Evolutionary conservation across 2,797 vertebrate genomes (phyloP).

Genomic region (Sus cebifrons): DNA sequence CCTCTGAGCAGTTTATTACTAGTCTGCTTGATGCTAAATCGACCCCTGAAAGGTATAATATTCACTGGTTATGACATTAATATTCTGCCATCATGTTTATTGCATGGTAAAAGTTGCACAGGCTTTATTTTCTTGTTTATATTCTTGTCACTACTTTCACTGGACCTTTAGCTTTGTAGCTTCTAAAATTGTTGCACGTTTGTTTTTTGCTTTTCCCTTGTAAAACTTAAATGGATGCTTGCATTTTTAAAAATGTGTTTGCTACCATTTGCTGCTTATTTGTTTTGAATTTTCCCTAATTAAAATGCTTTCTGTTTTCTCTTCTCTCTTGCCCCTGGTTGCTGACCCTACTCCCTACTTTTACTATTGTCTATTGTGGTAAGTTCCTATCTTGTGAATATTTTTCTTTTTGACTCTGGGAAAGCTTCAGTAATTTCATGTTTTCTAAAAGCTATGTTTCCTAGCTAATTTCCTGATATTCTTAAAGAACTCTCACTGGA

Average conservation of each 20-base stretch:
- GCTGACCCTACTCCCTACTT: constrained; percentile 98
- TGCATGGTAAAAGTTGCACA: constrained; percentile 94
- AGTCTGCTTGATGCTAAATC: constrained; percentile 93
- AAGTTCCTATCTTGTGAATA: constrained; percentile 97
- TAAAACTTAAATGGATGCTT: constrained; percentile 90
- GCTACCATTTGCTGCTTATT: constrained; percentile 92
- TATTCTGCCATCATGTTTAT: constrained; percentile 90
- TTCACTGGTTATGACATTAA: constrained; percentile 90
- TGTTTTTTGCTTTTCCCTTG: constrained; percentile 88
- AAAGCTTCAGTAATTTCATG: constrained; percentile 88
- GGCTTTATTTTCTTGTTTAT: constrained; percentile 89
- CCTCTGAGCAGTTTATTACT: constrained; percentile 90
- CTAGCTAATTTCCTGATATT: constrained; percentile 87
- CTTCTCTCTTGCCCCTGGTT: constrained; percentile 98
- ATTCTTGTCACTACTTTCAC: constrained; percentile 89
- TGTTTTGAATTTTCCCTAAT: constrained; percentile 96
- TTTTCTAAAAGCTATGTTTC: constrained; percentile 89
- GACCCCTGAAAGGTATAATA: constrained; percentile 94
- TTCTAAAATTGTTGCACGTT: constrained; percentile 90
- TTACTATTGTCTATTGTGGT: constrained; percentile 99
- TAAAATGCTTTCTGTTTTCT: constrained; percentile 99
- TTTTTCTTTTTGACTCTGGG: constrained; percentile 88
- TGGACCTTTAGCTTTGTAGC: constrained; percentile 89
- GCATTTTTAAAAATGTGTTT: constrained; percentile 88
- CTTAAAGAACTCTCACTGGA: constrained; percentile 61